Evolutionary conservation across 1,140 invertebrate species (phyloP), one percentile per base, ranked within the genome.

Genomic region (Kradibia gibbosae): DNA sequence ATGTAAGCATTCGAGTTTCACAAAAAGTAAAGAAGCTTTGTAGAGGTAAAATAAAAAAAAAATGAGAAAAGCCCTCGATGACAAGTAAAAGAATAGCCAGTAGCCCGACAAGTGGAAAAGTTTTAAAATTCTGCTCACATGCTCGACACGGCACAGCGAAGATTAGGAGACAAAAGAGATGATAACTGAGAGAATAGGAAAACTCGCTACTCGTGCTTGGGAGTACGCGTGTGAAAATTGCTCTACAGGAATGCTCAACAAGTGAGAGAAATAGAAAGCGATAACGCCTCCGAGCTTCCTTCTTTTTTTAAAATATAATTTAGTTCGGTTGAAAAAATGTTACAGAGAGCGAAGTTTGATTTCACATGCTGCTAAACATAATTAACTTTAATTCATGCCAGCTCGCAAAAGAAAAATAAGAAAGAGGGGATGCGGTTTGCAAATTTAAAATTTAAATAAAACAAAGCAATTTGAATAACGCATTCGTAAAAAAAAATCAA

Each of bases 41-140:
- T 65, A 60, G 10, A 39, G 8, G n/a, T 25, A 25, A 71, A 71
- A 71, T 17, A 48, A 42, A 45, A 36, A 48, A 42, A 42, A 70
- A 25, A 73, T 10, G 36, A 31, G 3, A 53, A 50, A 39, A 39
- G 25, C 13, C 48, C 72, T 74, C 55, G 72, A 75, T 75, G 72
- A 75, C 53, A 42, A 55, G 36, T 36, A 65, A 75, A 60, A 62
- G 31, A 65, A 22, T 22, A 70, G 7, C 2, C 28, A 3, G 55
- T 25, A 34, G 48, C 71, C 62, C 25, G 7, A 39, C 39, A 25
- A 31, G 45, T 50, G 10, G n/a, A 34, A n/a, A 22, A 36, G 28
- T 78, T 78, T 78, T 78, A 17, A 78, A 78, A 55, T 78, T 70
- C 76, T 25, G 28, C n/a, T 34, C 28, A 78, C 48, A 55, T 70